phyloP scores from a whole-genome alignment of 2,113 vertebrate genomes.

The Pluvianellus socialis region DNA sequence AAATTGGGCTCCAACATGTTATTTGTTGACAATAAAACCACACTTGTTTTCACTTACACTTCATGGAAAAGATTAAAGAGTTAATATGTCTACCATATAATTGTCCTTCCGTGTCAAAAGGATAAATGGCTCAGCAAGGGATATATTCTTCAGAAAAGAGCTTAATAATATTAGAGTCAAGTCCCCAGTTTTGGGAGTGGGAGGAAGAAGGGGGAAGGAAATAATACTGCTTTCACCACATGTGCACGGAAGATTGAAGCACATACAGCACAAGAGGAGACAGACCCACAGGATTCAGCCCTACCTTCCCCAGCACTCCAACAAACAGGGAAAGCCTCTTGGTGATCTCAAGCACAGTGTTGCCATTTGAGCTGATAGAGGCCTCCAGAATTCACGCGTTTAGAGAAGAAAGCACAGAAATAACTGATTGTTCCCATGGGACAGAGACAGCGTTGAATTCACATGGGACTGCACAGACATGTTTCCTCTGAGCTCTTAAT shows the following conservation, averaged over 20 bases:
- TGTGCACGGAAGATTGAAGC: fast-evolving
- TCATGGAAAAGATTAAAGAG: not conserved
- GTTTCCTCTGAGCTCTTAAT: not conserved
- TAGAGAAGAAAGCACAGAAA: not conserved
- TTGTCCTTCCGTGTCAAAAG: not conserved
- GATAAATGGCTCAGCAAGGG: not conserved
- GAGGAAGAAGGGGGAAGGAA: not conserved
- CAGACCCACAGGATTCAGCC: not conserved
- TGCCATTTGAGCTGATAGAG: not conserved
- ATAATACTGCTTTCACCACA: not conserved
- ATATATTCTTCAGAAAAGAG: not conserved
- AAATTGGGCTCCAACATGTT: not conserved
- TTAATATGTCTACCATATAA: not conserved
- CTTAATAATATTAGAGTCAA: not conserved
- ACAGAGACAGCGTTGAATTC: not conserved
- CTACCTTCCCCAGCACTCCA: not conserved
- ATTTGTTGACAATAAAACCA: not conserved
- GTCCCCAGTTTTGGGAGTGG: not conserved
- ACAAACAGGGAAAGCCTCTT: not conserved
- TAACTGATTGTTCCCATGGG: not conserved
- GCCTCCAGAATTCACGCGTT: not conserved
- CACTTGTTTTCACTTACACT: not conserved
- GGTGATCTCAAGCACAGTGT: not conserved
- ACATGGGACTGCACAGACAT: not conserved
- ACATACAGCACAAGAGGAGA: not conserved